Evolutionary conservation across 2,797 vertebrate genomes (phyloP).

Genomic region (Thamnophis elegans): DNA sequence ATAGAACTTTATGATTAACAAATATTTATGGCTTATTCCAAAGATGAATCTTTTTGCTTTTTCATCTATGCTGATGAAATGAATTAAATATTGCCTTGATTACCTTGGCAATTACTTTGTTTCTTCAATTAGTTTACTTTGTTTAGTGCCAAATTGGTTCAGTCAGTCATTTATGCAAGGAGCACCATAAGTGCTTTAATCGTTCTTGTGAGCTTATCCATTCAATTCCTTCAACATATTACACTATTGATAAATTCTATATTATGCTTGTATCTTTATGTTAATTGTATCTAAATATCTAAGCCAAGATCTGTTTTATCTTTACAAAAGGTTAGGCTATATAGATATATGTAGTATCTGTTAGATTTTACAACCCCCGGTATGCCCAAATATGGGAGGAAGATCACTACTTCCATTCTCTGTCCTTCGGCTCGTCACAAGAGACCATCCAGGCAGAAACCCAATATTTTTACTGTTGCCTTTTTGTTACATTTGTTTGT

Average conservation of each 20-base stretch:
- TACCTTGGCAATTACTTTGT: conserved; percentile 27
- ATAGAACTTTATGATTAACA: conserved; percentile 18
- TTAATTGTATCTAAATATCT: neutral
- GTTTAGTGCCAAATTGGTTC: conserved; percentile 9
- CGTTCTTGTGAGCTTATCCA: neutral
- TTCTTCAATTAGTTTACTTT: conserved; percentile 17
- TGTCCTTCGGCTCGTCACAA: no score
- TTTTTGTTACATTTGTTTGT: no score
- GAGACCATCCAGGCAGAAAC: no score
- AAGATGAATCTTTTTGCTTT: conserved; percentile 41
- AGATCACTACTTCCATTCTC: no score
- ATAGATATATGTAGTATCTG: neutral
- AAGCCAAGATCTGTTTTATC: neutral
- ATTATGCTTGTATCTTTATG: neutral
- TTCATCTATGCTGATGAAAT: conserved; percentile 29
- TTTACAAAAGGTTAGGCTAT: neutral
- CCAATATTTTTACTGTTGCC: no score
- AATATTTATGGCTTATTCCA: conserved; percentile 18
- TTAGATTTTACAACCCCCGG: no score
- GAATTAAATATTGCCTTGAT: conserved; percentile 41
- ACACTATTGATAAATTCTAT: neutral
- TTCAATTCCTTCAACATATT: neutral
- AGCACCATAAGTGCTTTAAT: conserved; percentile 1
- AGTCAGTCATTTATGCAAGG: conserved; percentile 34
- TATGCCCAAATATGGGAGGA: no score